Evolutionary conservation across 2,113 vertebrate species (phyloP).

Genomic region (Nannospalax galili): DNA sequence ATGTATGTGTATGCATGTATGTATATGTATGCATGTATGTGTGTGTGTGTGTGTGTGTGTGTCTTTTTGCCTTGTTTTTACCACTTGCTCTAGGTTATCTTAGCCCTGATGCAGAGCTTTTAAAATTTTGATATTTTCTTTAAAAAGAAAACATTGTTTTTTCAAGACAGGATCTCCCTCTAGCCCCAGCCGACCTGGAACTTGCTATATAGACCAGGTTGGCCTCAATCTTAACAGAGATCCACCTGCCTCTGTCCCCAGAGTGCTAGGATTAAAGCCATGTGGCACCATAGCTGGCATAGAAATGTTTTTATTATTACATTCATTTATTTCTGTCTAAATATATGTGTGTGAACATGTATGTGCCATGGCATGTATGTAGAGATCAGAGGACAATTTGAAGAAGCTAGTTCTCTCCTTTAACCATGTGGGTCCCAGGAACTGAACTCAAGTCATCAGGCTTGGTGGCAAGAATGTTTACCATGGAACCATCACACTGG

Average conservation of each 20-base stretch:
- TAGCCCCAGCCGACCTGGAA: no score
- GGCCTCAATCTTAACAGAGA: no score
- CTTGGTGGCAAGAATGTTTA: neutral
- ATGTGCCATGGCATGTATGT: neutral
- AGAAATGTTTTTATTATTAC: neutral
- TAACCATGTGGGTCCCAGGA: neutral
- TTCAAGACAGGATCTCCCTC: neutral
- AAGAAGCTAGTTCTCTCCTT: neutral
- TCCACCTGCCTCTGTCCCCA: no score
- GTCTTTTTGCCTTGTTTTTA: neutral
- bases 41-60: no score
- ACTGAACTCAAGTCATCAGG: neutral
- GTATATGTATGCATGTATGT: neutral
- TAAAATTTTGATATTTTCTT: neutral
- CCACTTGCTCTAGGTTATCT: neutral
- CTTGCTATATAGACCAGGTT: no score
- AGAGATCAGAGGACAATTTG: neutral
- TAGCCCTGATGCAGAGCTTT: neutral
- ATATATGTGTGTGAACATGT: neutral
- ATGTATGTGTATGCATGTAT: neutral
- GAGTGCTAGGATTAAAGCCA: no score
- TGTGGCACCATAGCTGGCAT: no score
- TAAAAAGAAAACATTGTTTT: no score
- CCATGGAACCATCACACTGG: neutral
- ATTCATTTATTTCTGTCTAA: neutral